Evolutionary conservation across 2,113 vertebrate genomes (phyloP).

Genomic region (Montifringilla adamsi): DNA sequence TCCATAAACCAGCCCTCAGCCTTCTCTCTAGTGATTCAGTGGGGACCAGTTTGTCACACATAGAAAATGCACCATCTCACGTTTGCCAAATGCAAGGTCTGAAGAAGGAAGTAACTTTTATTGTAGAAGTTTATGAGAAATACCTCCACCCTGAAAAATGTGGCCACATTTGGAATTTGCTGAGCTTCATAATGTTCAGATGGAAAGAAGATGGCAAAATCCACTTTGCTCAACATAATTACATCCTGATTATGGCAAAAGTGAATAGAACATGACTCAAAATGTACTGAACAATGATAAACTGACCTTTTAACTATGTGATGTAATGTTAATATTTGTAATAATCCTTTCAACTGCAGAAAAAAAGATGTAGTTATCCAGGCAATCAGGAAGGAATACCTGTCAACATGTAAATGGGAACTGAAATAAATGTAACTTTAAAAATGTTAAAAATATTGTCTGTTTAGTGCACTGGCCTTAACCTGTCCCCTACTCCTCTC

Average conservation of each 20-base stretch:
- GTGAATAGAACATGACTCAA: not conserved
- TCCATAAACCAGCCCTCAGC: not conserved
- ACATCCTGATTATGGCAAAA: not conserved
- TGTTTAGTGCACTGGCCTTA: not conserved
- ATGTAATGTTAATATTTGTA: conserved; percentile 10
- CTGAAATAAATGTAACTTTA: not conserved
- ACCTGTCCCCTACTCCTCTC: not conserved
- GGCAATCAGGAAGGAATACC: not conserved
- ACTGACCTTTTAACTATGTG: conserved; percentile 36
- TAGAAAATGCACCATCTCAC: not conserved
- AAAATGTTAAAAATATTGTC: not conserved
- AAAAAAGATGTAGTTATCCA: not conserved
- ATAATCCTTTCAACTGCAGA: not conserved
- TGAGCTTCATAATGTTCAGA: not conserved
- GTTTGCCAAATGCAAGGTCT: not conserved
- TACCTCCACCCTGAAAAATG: not conserved
- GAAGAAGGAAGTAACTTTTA: not conserved
- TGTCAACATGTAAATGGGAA: not conserved
- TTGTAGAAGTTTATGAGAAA: not conserved
- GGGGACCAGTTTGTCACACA: not conserved
- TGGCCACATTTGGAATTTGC: not conserved
- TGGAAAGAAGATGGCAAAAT: conserved; percentile 2
- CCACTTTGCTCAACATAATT: not conserved
- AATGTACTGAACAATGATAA: not conserved
- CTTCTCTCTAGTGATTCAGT: not conserved